These are phyloP conservation scores for Dorcus parallelipipedus DNA, from an alignment of 2,888 invertebrate genomes.

Conservation along the genomic window DNA sequence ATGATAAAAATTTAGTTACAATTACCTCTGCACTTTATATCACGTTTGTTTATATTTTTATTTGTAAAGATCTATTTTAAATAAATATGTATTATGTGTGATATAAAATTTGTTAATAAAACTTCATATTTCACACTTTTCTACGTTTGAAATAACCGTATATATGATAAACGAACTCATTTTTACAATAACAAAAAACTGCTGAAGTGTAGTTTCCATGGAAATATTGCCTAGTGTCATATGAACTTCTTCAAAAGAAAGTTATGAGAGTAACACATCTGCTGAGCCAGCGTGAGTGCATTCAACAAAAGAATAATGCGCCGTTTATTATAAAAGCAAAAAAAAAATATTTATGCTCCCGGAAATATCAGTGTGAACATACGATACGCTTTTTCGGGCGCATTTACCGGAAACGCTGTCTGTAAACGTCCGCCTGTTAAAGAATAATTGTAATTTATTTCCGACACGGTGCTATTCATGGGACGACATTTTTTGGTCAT, in stretches of 20 bases:
- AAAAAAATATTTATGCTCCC: slow-evolving; percentile 22
- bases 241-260: slow-evolving; percentile 41
- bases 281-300: slow-evolving; percentile 40
- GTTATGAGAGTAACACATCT: slow-evolving; percentile 40
- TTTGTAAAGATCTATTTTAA: too few relatives aligned
- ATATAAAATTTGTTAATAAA: too few relatives aligned
- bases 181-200: slow-evolving; percentile 17
- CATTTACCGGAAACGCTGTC: slow-evolving; percentile 8
- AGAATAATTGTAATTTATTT: slow-evolving; percentile 12
- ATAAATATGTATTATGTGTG: too few relatives aligned
- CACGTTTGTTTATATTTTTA: too few relatives aligned
- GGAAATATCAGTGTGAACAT: slow-evolving; percentile 11
- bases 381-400: slow-evolving; percentile 14
- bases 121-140: too few relatives aligned
- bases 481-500: slow-evolving; percentile 1
- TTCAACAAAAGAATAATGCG: slow-evolving; percentile 37
- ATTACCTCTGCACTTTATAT: too few relatives aligned
- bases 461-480: slow-evolving; percentile 3
- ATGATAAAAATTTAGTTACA: too few relatives aligned
- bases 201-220: slow-evolving; percentile 34
- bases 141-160: too few relatives aligned
- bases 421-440: slow-evolving; percentile 7
- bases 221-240: slow-evolving; percentile 37
- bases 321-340: slow-evolving; percentile 35
- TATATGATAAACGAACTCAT: too few relatives aligned